Percentiles rank a stretch among this genome's conserved stretches.
phyloP scores from a whole-genome alignment of 1,140 invertebrate species.

The Rhagoletis zephyria region DNA sequence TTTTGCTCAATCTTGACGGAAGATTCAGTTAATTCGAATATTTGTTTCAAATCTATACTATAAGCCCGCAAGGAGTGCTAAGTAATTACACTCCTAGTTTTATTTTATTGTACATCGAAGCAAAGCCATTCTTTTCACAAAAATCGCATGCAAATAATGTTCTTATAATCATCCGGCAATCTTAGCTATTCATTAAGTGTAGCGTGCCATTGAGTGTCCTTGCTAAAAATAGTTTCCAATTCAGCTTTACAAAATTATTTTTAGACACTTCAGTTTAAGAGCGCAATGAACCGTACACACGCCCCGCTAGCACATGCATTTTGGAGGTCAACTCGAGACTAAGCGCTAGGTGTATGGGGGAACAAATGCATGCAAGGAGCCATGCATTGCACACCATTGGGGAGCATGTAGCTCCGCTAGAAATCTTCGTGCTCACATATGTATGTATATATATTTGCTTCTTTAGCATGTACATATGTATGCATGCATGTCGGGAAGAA shows the following conservation, averaged over 20 bases:
- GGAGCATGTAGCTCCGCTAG: too few relatives aligned
- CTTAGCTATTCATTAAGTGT: background rate
- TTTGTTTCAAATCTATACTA: too few relatives aligned
- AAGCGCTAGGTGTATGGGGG: background rate
- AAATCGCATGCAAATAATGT: background rate
- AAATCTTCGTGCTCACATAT: too few relatives aligned
- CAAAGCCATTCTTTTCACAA: background rate
- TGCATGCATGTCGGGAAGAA: too few relatives aligned
- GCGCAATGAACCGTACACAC: background rate
- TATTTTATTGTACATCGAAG: too few relatives aligned
- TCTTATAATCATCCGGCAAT: background rate
- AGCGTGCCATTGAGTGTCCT: conserved; percentile 12
- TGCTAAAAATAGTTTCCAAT: conserved; percentile 7
- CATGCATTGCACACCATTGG: too few relatives aligned
- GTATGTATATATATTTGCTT: too few relatives aligned
- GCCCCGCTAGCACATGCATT: background rate
- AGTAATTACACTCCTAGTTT: too few relatives aligned
- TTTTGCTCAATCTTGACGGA: too few relatives aligned
- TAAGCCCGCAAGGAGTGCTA: too few relatives aligned
- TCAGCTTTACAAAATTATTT: background rate
- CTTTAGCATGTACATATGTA: too few relatives aligned
- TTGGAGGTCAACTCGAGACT: background rate
- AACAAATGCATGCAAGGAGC: background rate
- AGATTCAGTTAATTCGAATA: too few relatives aligned
- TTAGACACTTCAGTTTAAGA: background rate